Conservation (phyloP, 2,113 vertebrate species). For the Clarias gariepinus region DNA sequence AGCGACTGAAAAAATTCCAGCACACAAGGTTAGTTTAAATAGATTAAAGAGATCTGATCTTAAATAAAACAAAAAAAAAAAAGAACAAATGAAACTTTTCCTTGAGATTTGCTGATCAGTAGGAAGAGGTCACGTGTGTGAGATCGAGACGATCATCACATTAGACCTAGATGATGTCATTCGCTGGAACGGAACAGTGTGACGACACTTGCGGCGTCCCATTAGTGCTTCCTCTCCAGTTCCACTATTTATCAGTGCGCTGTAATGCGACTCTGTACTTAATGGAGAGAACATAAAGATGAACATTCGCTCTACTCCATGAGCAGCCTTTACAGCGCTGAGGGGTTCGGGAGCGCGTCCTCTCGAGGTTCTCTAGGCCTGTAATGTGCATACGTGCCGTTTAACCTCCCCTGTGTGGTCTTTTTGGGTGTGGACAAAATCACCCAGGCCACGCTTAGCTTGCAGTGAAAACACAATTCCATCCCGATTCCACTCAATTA, state of each 20-base stretch:
- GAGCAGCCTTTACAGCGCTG: neutral
- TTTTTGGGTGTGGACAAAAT: slow-evolving; percentile 15
- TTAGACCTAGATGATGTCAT: neutral
- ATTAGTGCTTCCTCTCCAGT: neutral
- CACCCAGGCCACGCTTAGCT: neutral
- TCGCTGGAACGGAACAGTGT: neutral
- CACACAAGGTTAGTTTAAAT: slow-evolving; percentile 86
- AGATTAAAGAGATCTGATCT: neutral
- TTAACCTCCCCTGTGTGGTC: slow-evolving; percentile 2
- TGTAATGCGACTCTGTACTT: neutral
- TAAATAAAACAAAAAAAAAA: no score
- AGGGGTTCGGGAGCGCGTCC: neutral
- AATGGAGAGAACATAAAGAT: neutral
- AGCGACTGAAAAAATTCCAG: slow-evolving; percentile 84
- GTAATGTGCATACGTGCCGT: neutral
- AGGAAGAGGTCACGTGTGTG: neutral
- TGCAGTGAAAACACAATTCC: neutral
- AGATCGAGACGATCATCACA: no score
- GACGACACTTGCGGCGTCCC: neutral
- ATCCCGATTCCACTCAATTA: neutral
- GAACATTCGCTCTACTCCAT: neutral
- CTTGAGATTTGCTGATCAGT: neutral
- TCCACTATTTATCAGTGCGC: neutral
- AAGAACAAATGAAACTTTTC: neutral
- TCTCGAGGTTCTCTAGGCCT: no score